These are phyloP conservation scores for Calliphora vicina DNA, from an alignment of 1,140 invertebrate genomes.

Conservation along the genomic window DNA sequence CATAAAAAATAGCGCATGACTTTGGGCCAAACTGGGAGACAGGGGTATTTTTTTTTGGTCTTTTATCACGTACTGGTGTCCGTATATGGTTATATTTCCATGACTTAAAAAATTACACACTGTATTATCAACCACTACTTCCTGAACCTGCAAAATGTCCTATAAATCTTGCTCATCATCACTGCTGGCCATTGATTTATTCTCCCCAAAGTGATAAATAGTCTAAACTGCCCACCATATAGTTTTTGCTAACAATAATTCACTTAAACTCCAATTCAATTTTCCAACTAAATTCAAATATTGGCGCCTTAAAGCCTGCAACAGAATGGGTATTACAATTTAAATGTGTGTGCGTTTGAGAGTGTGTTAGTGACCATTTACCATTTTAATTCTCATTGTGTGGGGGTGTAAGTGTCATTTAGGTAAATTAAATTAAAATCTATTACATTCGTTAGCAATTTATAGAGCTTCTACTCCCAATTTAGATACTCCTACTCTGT, in stretches of 20 bases:
- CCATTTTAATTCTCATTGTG: not conserved
- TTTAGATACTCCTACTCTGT: not conserved
- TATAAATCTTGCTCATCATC: not conserved
- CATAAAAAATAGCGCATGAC: no score
- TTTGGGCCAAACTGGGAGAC: no score
- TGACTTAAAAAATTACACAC: no score
- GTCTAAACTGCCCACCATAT: not conserved
- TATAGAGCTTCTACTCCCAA: not conserved
- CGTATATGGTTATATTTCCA: no score
- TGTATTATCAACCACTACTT: no score
- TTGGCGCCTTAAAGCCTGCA: not conserved
- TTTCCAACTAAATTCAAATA: no score
- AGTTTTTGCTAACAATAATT: not conserved
- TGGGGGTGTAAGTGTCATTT: not conserved
- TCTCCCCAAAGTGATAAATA: not conserved
- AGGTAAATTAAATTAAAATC: slow-evolving; percentile 8
- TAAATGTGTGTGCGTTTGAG: not conserved
- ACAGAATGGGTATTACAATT: not conserved
- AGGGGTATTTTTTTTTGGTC: no score
- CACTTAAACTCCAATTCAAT: not conserved
- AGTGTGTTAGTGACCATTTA: not conserved
- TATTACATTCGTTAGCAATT: not conserved
- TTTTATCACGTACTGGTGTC: no score
- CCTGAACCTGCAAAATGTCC: not conserved
- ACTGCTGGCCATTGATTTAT: not conserved